These are phyloP conservation scores for Crioceris asparagi DNA, from an alignment of 2,888 invertebrate species.

Conservation along the genomic window DNA sequence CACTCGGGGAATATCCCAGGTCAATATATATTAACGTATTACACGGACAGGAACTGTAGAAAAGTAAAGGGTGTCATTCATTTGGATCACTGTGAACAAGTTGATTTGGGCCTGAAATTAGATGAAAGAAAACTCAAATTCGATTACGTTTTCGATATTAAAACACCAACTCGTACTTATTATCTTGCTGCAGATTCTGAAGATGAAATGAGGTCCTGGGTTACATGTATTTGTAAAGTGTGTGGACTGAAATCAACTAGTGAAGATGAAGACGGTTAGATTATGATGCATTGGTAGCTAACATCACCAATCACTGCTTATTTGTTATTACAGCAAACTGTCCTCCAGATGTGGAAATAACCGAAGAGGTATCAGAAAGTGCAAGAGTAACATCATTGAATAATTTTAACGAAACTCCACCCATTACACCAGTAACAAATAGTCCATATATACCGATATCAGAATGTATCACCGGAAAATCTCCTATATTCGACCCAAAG, in stretches of 20 bases:
- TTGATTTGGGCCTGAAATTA: conserved; percentile 77
- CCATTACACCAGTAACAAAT: conserved; percentile 54
- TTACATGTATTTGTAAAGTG: conserved; percentile 84
- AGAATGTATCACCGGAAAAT: conserved; percentile 78
- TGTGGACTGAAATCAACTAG: conserved; percentile 69
- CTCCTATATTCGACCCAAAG: conserved; percentile 27
- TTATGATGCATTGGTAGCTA: not conserved
- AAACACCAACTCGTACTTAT: conserved; percentile 80
- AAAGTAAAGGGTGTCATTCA: conserved; percentile 84
- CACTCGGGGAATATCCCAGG: conserved; percentile 87
- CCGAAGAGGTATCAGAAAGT: conserved; percentile 19
- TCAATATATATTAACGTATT: conserved; percentile 89
- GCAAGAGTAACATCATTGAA: conserved; percentile 13
- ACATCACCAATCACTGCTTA: not conserved
- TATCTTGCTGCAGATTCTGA: conserved; percentile 89
- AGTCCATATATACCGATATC: conserved; percentile 88
- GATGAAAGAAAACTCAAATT: conserved; percentile 72
- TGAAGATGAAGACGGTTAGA: conserved; percentile 33
- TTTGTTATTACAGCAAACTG: not conserved
- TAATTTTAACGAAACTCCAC: conserved; percentile 44
- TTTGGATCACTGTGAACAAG: conserved; percentile 93
- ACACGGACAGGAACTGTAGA: conserved; percentile 74
- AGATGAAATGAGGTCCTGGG: conserved; percentile 91
- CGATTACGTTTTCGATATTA: conserved; percentile 79
- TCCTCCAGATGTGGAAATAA: conserved; percentile 21